Conservation (phyloP, 2,113 vertebrate genomes). For the Cisticola juncidis region DNA sequence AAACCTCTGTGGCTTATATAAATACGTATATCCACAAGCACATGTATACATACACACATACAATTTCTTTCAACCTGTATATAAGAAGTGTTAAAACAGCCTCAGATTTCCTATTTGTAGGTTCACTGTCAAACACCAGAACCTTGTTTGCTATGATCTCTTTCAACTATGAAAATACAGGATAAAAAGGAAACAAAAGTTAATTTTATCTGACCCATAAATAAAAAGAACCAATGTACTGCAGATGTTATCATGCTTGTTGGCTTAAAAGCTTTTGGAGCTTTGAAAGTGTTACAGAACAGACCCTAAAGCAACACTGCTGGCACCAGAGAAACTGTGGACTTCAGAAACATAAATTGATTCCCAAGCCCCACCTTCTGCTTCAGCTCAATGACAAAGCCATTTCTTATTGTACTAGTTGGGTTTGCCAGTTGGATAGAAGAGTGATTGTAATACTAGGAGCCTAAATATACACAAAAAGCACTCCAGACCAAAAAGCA, state of each 20-base stretch:
- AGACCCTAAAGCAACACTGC: slow-evolving; percentile 89
- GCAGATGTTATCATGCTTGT: slow-evolving; percentile 94
- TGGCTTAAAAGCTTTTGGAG: slow-evolving; percentile 86
- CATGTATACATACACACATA: slow-evolving; percentile 26
- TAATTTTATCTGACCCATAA: slow-evolving; percentile 89
- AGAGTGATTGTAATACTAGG: slow-evolving; percentile 45
- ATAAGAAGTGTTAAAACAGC: slow-evolving; percentile 45
- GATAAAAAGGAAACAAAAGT: slow-evolving; percentile 91
- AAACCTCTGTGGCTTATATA: not conserved
- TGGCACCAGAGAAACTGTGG: slow-evolving; percentile 80
- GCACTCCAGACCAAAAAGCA: slow-evolving; percentile 62
- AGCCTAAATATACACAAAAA: slow-evolving; percentile 61
- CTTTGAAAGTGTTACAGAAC: slow-evolving; percentile 85
- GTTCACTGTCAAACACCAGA: slow-evolving; percentile 59
- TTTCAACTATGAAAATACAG: slow-evolving; percentile 70
- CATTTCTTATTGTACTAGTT: slow-evolving; percentile 32
- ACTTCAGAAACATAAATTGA: slow-evolving; percentile 61
- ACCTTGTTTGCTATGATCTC: slow-evolving; percentile 21
- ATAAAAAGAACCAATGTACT: slow-evolving; percentile 86
- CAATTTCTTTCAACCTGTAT: slow-evolving; percentile 18
- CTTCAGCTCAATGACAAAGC: slow-evolving; percentile 45
- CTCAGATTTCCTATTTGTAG: slow-evolving; percentile 22
- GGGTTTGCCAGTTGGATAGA: slow-evolving; percentile 43
- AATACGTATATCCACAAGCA: slow-evolving; percentile 31
- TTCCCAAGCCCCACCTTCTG: slow-evolving; percentile 52